Evolutionary conservation across 2,797 vertebrate genomes (phyloP), one percentile per base, ranked within the genome.

Genomic region (Allochrocebus solatus): DNA sequence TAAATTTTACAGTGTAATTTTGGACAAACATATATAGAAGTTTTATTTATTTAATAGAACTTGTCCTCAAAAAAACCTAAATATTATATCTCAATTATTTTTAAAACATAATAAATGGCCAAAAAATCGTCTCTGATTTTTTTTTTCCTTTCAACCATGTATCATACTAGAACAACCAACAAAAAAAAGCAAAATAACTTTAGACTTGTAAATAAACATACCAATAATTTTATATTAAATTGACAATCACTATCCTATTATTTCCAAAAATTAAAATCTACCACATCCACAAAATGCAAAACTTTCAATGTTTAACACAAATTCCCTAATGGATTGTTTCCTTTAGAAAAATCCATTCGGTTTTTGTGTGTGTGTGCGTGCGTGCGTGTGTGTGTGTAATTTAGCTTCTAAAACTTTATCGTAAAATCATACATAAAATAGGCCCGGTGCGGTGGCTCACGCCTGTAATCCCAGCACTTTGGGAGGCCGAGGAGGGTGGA

Each of bases 171-270:
- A 89, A 83, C 8, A 89, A 57, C 46, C 21, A 92, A 81, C 57
- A 64, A 76, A 48, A 41, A 28, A 76, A 76, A 33, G 30, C 21
- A 80, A 92, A 84, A 88, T 48, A 72, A 70, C 36, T 50, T 75
- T 41, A 82, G 11, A 72, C 50, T 78, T 79, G 43, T 48, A 84
- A 89, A 74, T 55, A 88, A 85, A 74, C 21, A 39, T 21, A 41
- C 8, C 53, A 83, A 53, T 11, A 70, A 39, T 91, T 95, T 67
- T 39, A 91, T 74, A 72, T 82, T 43, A 96, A 48, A 55, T 67
- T 89, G 59, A 86, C 24, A 50, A 82, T 13, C 7, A 41, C n/a
- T 43, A 43, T 55, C 26, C 5, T 16, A 79, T 81, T 83, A 72
- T 84, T 61, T 85, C 46, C 14, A 89, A 6, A 85, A 36, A 55